Evolutionary conservation across 2,113 vertebrate genomes (phyloP).

Genomic region (Nettapus auritus): DNA sequence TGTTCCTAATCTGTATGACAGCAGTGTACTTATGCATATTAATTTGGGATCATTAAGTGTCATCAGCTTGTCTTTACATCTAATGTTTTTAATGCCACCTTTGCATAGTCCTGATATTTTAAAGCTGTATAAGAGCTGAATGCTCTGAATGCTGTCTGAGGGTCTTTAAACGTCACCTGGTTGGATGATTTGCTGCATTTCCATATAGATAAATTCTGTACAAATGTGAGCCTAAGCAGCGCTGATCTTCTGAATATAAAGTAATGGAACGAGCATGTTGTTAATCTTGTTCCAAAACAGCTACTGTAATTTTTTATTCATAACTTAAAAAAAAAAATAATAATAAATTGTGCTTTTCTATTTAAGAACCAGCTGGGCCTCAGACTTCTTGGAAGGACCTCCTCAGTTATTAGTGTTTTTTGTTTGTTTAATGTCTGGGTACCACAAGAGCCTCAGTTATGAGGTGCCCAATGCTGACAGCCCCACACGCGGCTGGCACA

Average conservation of each 20-base stretch:
- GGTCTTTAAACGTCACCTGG: not conserved
- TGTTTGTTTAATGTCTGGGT: not conserved
- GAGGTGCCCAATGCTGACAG: not conserved
- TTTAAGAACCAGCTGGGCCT: not conserved
- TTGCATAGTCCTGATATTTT: not conserved
- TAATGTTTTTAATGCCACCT: not conserved
- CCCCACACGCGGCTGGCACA: accelerated
- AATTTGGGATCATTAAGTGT: not conserved
- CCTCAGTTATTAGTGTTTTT: not conserved
- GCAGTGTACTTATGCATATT: not conserved
- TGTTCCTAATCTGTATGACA: not conserved
- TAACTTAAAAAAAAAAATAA: not conserved
- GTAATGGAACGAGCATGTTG: not conserved
- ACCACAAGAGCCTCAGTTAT: not conserved
- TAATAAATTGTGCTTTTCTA: not conserved
- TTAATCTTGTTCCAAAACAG: not conserved
- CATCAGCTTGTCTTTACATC: not conserved
- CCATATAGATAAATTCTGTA: not conserved
- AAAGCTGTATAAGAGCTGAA: not conserved
- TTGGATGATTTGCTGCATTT: constrained; percentile 9
- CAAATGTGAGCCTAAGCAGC: not conserved
- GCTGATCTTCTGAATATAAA: not conserved
- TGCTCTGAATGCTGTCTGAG: not conserved
- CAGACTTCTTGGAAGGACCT: not conserved
- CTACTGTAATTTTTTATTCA: not conserved